A percentile compares a stretch with the other conserved stretches of the same genome.
Conservation (phyloP, 2,113 vertebrate species). For the Aplodontia rufa region DNA sequence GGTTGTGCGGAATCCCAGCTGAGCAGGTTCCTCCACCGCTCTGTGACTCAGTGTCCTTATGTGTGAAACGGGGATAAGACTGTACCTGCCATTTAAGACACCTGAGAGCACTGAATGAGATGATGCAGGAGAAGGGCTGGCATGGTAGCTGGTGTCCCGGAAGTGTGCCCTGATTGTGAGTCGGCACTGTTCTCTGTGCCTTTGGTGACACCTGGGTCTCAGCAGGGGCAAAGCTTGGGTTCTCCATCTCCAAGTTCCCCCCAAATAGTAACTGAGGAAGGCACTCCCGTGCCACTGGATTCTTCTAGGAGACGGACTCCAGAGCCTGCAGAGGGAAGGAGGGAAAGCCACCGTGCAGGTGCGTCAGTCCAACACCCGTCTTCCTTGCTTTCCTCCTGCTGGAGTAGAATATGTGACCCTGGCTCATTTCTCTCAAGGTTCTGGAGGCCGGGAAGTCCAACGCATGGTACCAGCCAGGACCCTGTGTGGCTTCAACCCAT, state of each 20-base stretch:
- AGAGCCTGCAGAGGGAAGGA: too few species aligned
- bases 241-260: neutral
- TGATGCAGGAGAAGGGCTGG: rapidly evolving
- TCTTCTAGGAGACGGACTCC: rapidly evolving
- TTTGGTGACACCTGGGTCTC: neutral
- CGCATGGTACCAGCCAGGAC: neutral
- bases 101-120: neutral
- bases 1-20: rapidly evolving
- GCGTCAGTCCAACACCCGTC: neutral
- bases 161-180: rapidly evolving
- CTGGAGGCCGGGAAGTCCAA: neutral
- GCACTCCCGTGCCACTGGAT: too few species aligned
- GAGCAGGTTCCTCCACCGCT: neutral
- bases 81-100: rapidly evolving
- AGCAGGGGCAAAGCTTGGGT: too few species aligned
- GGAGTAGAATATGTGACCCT: neutral
- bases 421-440: neutral
- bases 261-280: neutral
- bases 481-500: neutral
- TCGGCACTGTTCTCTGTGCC: rapidly evolving
- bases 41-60: neutral
- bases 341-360: rapidly evolving
- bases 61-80: neutral
- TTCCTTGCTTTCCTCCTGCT: neutral
- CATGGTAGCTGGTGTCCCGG: rapidly evolving